Evolutionary conservation across 2,797 vertebrate genomes (phyloP), one percentile per base, ranked within the genome.

Genomic region (Rhyacichthys aspro): DNA sequence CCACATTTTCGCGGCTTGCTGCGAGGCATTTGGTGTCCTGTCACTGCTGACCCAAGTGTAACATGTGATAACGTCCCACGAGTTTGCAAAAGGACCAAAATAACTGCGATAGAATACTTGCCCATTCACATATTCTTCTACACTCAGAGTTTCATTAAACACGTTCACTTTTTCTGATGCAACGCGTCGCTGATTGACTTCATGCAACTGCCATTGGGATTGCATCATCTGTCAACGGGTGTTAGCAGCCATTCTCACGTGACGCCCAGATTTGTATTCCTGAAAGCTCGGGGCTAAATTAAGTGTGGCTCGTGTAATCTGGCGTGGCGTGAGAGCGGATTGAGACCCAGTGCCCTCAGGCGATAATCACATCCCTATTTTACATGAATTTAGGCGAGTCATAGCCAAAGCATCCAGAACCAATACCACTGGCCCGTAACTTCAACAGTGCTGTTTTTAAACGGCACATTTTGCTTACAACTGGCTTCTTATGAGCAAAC

Each of bases 211-310:
- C 66, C 39, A 74, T 56, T 33, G 11, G 58, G 64, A 65, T 90
- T 90, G 87, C 88, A 83, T 90, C 89, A 90, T 86, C 69, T 86
- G 78, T 72, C 66, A 69, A 43, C 43, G 42, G 52, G 54, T 7
- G 68, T 56, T 54, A 75, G 59, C 61, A 5, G 54, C 63, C 54
- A 11, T 33, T 43, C 50, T 66, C 70, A 77, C 34, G 56, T 71
- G 67, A 71, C 7, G 52, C 23, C 7, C 70, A 72, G 45, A 69
- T 75, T 42, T 68, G 57, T 59, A 19, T 55, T 58, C 57, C 5
- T 74, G 43, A 61, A 41, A 52, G 48, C 67, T 43, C 12, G 19
- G 1, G 38, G 73, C 55, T 63, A 63, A 76, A 86, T 69, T 49
- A 78, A 66, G 67, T 19, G 32, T 55, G 47, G n/a, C n/a, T 23